Conservation (phyloP, 1,140 invertebrate species). For the Tetramorium simillimum region DNA sequence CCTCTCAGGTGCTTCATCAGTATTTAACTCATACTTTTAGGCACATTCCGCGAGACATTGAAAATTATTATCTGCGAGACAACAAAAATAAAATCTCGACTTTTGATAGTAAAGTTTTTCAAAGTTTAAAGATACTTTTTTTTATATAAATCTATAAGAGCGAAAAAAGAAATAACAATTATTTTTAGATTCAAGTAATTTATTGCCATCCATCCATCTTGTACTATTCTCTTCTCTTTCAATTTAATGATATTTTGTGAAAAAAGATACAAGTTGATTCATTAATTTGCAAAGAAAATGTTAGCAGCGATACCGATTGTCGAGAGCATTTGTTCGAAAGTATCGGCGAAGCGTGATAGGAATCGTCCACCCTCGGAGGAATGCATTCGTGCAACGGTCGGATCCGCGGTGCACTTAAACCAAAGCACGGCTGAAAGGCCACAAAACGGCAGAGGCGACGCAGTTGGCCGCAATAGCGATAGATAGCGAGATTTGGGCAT, state of each 20-base stretch:
- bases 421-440: constrained; percentile 44
- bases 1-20: constrained; percentile 9
- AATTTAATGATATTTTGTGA: neutral
- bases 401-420: constrained; percentile 40
- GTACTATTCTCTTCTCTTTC: neutral
- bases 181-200: neutral
- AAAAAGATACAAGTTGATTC: neutral
- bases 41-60: neutral
- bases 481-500: constrained; percentile 69
- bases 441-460: constrained; percentile 63
- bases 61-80: neutral
- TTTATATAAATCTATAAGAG: neutral
- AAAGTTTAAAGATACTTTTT: neutral
- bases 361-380: neutral
- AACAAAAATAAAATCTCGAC: neutral
- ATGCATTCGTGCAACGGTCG: constrained; percentile 23
- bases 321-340: neutral
- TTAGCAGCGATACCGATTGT: neutral
- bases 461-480: constrained; percentile 70
- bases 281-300: neutral
- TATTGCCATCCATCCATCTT: neutral
- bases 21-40: constrained; percentile 8
- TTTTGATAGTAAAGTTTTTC: neutral
- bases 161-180: neutral
- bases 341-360: constrained; percentile 12